phyloP scores from a whole-genome alignment of 2,797 vertebrate genomes.

The Sciurus carolinensis region DNA sequence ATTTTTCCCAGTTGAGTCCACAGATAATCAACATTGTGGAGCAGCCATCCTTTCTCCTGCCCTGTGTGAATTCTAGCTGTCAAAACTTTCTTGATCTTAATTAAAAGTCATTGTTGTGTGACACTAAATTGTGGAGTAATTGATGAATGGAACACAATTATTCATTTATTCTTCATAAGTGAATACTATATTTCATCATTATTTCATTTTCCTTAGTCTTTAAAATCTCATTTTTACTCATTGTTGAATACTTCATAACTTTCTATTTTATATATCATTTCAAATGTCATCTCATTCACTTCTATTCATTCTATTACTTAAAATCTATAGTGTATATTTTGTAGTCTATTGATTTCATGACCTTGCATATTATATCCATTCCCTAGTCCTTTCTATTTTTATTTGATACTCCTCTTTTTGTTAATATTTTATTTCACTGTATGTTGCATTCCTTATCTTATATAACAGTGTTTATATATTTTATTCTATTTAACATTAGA shows the following conservation, averaged over 20 bases:
- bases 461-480: background rate
- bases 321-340: background rate
- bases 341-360: background rate
- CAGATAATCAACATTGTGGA: background rate
- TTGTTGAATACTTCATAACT: no score
- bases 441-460: slow-evolving; percentile 22
- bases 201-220: background rate
- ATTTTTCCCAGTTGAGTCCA: background rate
- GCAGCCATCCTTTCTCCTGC: background rate
- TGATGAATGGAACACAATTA: background rate
- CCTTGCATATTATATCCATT: background rate
- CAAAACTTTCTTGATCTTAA: background rate
- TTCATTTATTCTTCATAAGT: background rate
- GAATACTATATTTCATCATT: background rate
- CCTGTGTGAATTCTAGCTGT: background rate
- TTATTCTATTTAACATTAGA: background rate
- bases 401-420: background rate
- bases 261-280: background rate
- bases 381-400: background rate
- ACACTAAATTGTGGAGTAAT: background rate
- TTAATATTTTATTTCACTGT: slow-evolving; percentile 17
- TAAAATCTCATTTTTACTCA: background rate
- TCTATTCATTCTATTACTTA: background rate
- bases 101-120: background rate
- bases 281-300: background rate